These are phyloP conservation scores for Hydrochoerus hydrochaeris DNA, from an alignment of 2,113 vertebrate genomes.

Conservation along the genomic window DNA sequence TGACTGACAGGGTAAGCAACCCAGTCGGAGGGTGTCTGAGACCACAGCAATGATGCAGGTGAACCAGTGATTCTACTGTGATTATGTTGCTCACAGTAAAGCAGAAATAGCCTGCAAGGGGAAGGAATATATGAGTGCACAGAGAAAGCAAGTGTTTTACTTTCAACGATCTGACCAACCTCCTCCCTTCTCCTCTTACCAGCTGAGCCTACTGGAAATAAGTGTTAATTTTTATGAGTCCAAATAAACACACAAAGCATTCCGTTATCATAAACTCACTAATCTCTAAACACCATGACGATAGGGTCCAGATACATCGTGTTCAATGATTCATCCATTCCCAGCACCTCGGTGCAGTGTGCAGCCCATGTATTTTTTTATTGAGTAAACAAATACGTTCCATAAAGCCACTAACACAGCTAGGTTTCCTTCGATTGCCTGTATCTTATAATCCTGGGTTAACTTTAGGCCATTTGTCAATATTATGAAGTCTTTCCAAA, in stretches of 20 bases:
- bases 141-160: background rate
- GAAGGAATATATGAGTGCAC: background rate
- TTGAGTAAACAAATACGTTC: background rate
- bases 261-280: background rate
- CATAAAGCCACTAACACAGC: background rate
- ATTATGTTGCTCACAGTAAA: background rate
- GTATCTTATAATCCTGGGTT: background rate
- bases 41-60: background rate
- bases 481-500: background rate
- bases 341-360: too few relatives aligned
- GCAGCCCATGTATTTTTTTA: background rate
- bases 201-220: background rate
- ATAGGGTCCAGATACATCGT: background rate
- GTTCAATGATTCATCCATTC: background rate
- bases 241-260: background rate
- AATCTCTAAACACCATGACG: background rate
- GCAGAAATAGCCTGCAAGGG: background rate
- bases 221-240: background rate
- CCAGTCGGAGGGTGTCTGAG: background rate
- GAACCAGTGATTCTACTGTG: background rate
- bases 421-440: background rate
- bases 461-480: background rate
- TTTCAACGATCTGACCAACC: background rate
- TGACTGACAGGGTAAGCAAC: background rate
- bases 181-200: background rate